A percentile compares a stretch with the other conserved stretches of the same genome.
These are phyloP conservation scores for Blera fallax DNA, from an alignment of 2,888 invertebrate genomes.

Conservation along the genomic window DNA sequence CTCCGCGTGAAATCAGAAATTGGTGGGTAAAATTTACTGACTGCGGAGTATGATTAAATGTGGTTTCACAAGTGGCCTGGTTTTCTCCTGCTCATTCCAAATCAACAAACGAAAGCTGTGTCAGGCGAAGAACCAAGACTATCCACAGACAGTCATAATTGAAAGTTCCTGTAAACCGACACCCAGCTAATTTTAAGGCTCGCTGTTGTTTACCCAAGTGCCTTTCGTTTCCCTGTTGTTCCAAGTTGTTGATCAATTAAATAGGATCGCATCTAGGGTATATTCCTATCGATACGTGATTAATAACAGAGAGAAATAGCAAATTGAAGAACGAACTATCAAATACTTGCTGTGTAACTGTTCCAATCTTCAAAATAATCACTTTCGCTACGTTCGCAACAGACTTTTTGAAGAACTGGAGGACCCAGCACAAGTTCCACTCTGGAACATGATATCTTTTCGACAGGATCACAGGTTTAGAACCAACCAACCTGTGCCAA, in stretches of 20 bases:
- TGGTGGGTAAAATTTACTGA: not conserved
- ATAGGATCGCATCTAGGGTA: not conserved
- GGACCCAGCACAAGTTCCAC: no score
- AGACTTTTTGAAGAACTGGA: no score
- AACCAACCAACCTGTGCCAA: no score
- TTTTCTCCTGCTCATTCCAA: not conserved
- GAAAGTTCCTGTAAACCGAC: slow-evolving; percentile 25
- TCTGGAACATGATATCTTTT: no score
- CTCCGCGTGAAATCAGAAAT: not conserved
- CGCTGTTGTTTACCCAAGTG: not conserved
- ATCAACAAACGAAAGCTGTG: not conserved
- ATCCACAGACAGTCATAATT: not conserved
- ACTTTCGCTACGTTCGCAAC: no score
- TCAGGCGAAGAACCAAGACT: not conserved
- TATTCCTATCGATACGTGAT: no score
- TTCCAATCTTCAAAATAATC: no score
- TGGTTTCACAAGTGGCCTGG: not conserved
- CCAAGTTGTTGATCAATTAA: not conserved
- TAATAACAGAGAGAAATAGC: not conserved
- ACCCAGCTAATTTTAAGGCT: slow-evolving; percentile 16
- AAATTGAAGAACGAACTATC: no score
- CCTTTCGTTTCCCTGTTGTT: slow-evolving; percentile 49
- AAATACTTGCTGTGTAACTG: no score
- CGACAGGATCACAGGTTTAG: no score
- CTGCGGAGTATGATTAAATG: not conserved